A percentile compares a stretch with the other conserved stretches of the same genome.
Evolutionary conservation across 2,797 vertebrate genomes (phyloP).

Genomic region (Centroberyx gerrardi): DNA sequence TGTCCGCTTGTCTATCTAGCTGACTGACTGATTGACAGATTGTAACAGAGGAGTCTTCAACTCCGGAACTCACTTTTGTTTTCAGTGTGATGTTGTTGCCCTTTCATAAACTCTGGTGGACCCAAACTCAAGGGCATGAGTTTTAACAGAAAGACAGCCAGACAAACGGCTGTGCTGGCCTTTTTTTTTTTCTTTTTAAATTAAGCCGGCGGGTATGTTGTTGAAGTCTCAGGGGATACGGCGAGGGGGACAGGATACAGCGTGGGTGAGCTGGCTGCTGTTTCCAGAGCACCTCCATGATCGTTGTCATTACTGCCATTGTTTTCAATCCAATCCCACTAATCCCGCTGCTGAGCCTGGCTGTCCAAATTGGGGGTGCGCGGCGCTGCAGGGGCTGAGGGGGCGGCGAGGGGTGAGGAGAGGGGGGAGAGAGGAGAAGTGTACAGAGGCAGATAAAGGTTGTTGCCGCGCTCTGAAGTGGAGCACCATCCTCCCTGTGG

Average conservation of each 20-base stretch:
- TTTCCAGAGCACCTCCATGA: constrained; percentile 54
- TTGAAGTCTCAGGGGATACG: constrained; percentile 29
- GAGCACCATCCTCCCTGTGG: constrained; percentile 37
- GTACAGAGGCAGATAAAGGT: constrained; percentile 64
- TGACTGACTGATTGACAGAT: constrained; percentile 15
- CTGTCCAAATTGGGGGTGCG: constrained; percentile 57
- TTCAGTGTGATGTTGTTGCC: constrained; percentile 45
- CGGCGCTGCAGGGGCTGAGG: constrained; percentile 35
- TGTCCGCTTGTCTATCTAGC: constrained; percentile 41
- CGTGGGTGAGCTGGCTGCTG: constrained; percentile 24
- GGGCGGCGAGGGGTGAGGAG: constrained; percentile 11
- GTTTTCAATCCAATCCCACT: constrained; percentile 55
- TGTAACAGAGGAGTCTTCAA: background rate
- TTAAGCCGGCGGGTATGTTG: constrained; percentile 26
- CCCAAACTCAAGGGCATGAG: constrained; percentile 39
- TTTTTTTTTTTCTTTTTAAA: constrained; percentile 46
- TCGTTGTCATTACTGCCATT: constrained; percentile 56
- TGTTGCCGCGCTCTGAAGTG: constrained; percentile 62
- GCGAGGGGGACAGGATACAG: constrained; percentile 18
- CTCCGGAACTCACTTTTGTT: constrained; percentile 41
- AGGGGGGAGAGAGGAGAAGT: constrained; percentile 24
- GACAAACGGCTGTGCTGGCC: background rate
- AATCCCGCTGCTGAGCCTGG: constrained; percentile 56
- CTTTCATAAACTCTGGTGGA: constrained; percentile 48
- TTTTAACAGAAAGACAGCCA: constrained; percentile 37